These are phyloP conservation scores for Hippocampus mohnikei DNA, from an alignment of 2,113 vertebrate genomes.

Conservation along the genomic window DNA sequence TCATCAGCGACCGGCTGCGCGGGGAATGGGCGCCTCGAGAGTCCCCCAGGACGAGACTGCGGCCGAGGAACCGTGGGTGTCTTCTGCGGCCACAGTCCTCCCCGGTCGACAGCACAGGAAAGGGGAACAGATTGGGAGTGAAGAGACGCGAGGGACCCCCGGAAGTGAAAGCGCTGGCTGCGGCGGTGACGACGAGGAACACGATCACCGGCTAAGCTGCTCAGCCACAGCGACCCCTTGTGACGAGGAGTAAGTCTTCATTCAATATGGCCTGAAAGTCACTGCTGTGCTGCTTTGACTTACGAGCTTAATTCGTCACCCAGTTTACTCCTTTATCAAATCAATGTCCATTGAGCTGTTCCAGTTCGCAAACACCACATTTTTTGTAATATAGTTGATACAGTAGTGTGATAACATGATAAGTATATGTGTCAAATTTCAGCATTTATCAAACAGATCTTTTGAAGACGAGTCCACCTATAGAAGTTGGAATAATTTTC, in stretches of 20 bases:
- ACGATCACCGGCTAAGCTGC: not conserved
- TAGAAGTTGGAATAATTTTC: no score
- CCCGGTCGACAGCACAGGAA: slow-evolving; percentile 56
- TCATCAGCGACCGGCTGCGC: slow-evolving; percentile 46
- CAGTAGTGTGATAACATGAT: no score
- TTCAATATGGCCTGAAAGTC: not conserved
- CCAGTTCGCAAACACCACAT: no score
- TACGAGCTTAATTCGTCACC: no score
- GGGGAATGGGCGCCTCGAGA: slow-evolving; percentile 30
- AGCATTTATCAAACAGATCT: no score
- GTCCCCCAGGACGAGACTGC: slow-evolving; percentile 26
- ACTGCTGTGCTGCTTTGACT: not conserved
- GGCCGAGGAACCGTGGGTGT: slow-evolving; percentile 27
- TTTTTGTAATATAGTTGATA: no score
- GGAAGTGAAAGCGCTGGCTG: slow-evolving; percentile 58
- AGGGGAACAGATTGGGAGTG: slow-evolving; percentile 53
- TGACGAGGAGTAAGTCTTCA: not conserved
- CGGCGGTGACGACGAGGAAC: slow-evolving; percentile 29
- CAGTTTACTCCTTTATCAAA: no score
- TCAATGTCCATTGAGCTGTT: not conserved
- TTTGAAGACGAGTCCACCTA: no score
- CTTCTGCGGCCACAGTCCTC: slow-evolving; percentile 53
- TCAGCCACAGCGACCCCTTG: slow-evolving; percentile 48
- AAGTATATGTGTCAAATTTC: no score
- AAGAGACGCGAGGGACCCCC: slow-evolving; percentile 58